Base-by-base conservation (phyloP, 2,113 vertebrate genomes). In the Malurus alboscapulatus region DNA sequence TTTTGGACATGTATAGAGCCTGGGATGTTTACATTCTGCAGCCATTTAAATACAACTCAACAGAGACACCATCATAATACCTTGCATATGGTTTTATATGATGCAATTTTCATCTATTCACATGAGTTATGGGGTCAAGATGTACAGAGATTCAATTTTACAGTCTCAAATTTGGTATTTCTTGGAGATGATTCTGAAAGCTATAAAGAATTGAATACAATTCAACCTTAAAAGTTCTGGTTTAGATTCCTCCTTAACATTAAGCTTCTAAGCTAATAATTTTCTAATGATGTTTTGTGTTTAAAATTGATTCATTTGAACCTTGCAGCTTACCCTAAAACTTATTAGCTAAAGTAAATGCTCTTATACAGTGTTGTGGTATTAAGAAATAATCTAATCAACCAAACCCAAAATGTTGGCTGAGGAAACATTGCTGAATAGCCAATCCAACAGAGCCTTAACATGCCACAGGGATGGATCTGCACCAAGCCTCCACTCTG, bases 311-410 rank as follows among this genome's bases (percentile, higher is more conserved):
- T 40, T 77, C 15, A 36, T 47, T 77, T 80, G 79, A 85, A 91
- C 72, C n/a, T 92, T 62, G 47, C 74, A 92, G 53, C 40, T 87
- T 63, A 77, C 63, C 29, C 54, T 77, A 82, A 76, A 92, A 89
- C 59, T 85, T 67, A 79, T 19, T 69, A 88, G 53, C 77, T 84
- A 27, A 93, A 94, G 30, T 63, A 87, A 93, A 88, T 50, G 69
- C 53, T 81, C 74, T 89, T 90, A 78, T 14, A 67, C 30, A 77
- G 59, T 29, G 12, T 27, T 68, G 63, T 48, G 36, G 44, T 59
- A 74, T 69, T 74, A 93, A 61, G 44, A 85, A 93, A 90, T 68
- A 87, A 84, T 62, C 85, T 88, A 84, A 85, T 36, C 68, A 84
- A 74, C 40, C 59, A 94, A 88, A 74, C 79, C 59, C 83, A 38